Conservation (phyloP, 2,888 invertebrate species). For the Drosophila neonasuta region DNA sequence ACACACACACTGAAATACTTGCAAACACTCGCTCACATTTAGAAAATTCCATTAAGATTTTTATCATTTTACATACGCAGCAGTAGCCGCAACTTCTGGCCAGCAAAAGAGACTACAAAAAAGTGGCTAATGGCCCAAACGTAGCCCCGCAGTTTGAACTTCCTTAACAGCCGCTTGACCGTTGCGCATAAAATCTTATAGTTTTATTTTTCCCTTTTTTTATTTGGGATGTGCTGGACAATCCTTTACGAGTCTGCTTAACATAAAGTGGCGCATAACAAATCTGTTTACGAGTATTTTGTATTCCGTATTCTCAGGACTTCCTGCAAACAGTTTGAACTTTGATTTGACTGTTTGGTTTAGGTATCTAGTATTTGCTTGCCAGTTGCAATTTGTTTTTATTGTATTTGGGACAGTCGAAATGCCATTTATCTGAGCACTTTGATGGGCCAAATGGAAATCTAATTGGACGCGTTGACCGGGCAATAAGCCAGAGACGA, state of each 20-base stretch:
- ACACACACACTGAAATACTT: neutral
- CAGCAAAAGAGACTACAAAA: constrained; percentile 18
- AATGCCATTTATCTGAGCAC: constrained; percentile 63
- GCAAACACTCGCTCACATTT: constrained; percentile 30
- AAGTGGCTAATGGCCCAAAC: constrained; percentile 62
- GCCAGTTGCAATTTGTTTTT: constrained; percentile 67
- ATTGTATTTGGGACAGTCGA: constrained; percentile 46
- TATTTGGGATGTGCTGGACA: constrained; percentile 11
- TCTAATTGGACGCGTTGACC: constrained; percentile 72
- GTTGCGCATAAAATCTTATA: constrained; percentile 75
- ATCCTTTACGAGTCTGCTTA: constrained; percentile 51
- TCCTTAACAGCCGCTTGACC: constrained; percentile 64
- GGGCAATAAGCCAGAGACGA: constrained; percentile 45
- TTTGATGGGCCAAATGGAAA: constrained; percentile 72
- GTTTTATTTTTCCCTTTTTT: constrained; percentile 51
- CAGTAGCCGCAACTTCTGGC: constrained; percentile 28
- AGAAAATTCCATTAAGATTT: constrained; percentile 75
- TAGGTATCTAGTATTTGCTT: constrained; percentile 23
- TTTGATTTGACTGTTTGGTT: constrained; percentile 48
- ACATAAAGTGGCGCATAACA: constrained; percentile 77
- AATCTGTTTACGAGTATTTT: constrained; percentile 73
- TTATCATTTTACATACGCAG: constrained; percentile 70
- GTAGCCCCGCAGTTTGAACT: constrained; percentile 58
- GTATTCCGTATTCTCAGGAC: constrained; percentile 52
- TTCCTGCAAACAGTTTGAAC: constrained; percentile 61